Evolutionary conservation across 1,140 invertebrate genomes (phyloP).

Genomic region (Panulirus ornatus): DNA sequence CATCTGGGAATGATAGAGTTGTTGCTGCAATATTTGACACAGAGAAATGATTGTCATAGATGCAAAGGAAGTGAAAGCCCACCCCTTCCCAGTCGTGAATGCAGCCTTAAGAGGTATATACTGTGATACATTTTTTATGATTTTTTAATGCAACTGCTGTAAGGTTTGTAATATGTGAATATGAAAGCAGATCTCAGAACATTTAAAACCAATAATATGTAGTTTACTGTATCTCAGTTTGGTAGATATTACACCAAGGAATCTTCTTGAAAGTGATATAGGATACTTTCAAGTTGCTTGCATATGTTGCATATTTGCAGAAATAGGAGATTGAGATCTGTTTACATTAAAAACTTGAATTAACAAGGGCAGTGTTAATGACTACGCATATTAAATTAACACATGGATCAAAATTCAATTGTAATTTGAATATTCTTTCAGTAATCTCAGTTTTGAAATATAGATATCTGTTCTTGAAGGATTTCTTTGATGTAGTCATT

Average conservation of each 20-base stretch:
- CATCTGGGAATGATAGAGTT: no score
- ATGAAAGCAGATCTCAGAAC: slow-evolving; percentile 24
- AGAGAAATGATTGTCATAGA: no score
- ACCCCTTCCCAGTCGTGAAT: no score
- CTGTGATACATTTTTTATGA: background rate
- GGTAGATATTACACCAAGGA: background rate
- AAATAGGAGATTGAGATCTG: background rate
- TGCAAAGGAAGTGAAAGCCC: no score
- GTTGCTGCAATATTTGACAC: no score
- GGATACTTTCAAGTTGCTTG: background rate
- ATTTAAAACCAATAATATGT: background rate
- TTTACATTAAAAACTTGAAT: slow-evolving; percentile 6
- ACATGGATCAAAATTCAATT: no score
- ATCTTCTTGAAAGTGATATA: background rate
- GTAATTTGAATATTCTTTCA: background rate
- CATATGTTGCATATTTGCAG: background rate
- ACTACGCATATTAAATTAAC: slow-evolving; percentile 4
- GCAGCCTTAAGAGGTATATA: no score
- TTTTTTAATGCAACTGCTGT: slow-evolving; percentile 31
- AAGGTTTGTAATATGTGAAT: slow-evolving; percentile 34
- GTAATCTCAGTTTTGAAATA: no score
- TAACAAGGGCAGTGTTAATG: slow-evolving; percentile 39
- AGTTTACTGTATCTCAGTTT: background rate
- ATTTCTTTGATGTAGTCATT: slow-evolving; percentile 24
- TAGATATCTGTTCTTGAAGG: background rate